These are phyloP conservation scores for Gymnoscopelus microlampas DNA, from an alignment of 2,797 vertebrate genomes.

Conservation along the genomic window DNA sequence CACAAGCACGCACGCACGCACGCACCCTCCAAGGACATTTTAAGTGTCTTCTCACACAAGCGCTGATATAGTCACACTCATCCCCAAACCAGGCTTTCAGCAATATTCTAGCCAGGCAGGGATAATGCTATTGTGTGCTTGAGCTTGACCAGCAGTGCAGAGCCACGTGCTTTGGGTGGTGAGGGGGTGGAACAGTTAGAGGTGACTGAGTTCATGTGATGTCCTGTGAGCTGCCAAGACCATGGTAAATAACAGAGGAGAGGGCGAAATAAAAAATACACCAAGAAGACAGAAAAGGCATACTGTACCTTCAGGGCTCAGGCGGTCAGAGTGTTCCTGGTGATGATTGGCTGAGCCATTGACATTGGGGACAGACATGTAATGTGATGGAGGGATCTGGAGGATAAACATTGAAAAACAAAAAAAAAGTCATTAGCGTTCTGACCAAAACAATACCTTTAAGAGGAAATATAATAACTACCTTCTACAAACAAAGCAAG, in stretches of 20 bases:
- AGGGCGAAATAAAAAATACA: neutral
- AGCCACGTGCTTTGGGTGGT: neutral
- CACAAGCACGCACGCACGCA: neutral
- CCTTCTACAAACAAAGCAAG: neutral
- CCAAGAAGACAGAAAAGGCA: conserved; percentile 8
- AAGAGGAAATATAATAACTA: conserved; percentile 3
- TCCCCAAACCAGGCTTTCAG: neutral
- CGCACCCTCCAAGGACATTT: conserved; percentile 8
- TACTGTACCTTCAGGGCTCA: conserved; percentile 89
- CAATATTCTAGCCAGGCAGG: neutral
- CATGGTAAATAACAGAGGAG: neutral
- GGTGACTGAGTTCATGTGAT: neutral
- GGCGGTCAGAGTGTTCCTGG: conserved; percentile 71
- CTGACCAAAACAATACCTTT: neutral
- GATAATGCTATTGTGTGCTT: neutral
- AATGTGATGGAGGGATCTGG: conserved; percentile 84
- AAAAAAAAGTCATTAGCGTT: conserved; percentile 16
- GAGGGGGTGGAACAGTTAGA: neutral
- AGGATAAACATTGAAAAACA: conserved; percentile 32
- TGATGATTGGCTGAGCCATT: conserved; percentile 84
- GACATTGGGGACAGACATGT: conserved; percentile 84
- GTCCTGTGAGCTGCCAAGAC: conserved; percentile 5
- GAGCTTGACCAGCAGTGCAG: conserved; percentile 2
- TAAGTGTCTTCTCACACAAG: conserved; percentile 27
- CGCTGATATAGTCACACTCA: conserved; percentile 2